Conservation (phyloP, 2,113 vertebrate genomes). For the Ahaetulla prasina region DNA sequence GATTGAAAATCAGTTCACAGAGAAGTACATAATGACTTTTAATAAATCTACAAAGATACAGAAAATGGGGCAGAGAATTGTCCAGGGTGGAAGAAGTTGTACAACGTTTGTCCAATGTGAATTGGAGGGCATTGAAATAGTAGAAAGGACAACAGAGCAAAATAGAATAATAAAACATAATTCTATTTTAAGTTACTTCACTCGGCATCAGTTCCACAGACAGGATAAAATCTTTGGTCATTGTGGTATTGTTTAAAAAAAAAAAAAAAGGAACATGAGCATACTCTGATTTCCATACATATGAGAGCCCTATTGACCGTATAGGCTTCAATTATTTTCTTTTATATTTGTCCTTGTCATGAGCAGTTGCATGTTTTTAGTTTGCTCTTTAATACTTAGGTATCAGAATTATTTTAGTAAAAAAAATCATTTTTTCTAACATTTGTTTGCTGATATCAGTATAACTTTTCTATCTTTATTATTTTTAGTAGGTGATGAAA, state of each 20-base stretch:
- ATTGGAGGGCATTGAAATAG: background rate
- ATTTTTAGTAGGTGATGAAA: background rate
- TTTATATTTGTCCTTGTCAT: constrained; percentile 5
- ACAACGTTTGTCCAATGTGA: background rate
- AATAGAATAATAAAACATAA: background rate
- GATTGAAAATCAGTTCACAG: background rate
- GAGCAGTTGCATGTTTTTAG: background rate
- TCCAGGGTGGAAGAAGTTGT: background rate
- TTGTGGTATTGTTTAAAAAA: background rate
- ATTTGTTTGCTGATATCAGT: background rate
- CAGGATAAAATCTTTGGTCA: background rate
- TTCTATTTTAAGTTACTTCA: background rate
- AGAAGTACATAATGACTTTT: background rate
- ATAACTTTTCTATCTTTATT: constrained; percentile 13
- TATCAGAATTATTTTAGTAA: background rate
- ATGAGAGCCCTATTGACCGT: background rate
- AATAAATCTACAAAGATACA: background rate
- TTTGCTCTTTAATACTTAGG: background rate
- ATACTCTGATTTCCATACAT: background rate
- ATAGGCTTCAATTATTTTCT: background rate
- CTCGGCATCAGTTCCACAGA: background rate
- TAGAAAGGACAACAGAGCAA: background rate
- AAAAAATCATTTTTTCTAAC: background rate
- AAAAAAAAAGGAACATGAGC: background rate
- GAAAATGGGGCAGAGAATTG: background rate